Percentiles rank a stretch among this genome's conserved stretches.
Evolutionary conservation across 2,888 invertebrate genomes (phyloP).

Genomic region (Neelides folsomi): DNA sequence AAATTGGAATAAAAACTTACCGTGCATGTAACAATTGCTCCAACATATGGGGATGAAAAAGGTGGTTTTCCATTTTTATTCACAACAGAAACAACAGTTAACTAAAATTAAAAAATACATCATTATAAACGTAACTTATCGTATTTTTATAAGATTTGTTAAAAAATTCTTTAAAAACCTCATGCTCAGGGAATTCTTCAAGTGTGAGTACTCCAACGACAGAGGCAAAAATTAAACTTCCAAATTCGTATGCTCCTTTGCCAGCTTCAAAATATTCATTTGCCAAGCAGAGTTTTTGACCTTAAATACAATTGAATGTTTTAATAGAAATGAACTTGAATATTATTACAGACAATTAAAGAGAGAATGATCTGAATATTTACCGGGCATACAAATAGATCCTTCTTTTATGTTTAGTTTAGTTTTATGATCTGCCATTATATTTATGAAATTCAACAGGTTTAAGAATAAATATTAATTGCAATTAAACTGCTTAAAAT

Average conservation of each 20-base stretch:
- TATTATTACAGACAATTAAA: too few relatives aligned
- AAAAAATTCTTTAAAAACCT: too few relatives aligned
- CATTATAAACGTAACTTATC: not conserved
- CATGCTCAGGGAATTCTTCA: slow-evolving; percentile 27
- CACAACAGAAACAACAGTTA: slow-evolving; percentile 23
- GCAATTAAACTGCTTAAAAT: too few relatives aligned
- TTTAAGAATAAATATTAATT: too few relatives aligned
- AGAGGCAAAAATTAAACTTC: slow-evolving; percentile 22
- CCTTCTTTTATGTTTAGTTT: too few relatives aligned
- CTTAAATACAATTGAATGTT: too few relatives aligned
- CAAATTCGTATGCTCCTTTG: slow-evolving; percentile 30
- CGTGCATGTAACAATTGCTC: slow-evolving; percentile 26
- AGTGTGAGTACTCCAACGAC: slow-evolving; percentile 19
- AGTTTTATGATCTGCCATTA: too few relatives aligned
- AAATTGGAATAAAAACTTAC: slow-evolving; percentile 15
- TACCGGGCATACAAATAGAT: too few relatives aligned
- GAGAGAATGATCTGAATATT: too few relatives aligned
- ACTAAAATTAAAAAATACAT: slow-evolving; percentile 11
- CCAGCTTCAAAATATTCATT: slow-evolving; percentile 31
- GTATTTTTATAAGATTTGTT: too few relatives aligned
- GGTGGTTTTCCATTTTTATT: slow-evolving; percentile 19
- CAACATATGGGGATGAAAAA: slow-evolving; percentile 24
- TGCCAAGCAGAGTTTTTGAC: slow-evolving; percentile 23
- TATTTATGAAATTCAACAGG: too few relatives aligned
- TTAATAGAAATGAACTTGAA: too few relatives aligned